Evolutionary conservation across 2,888 invertebrate genomes (phyloP).

Genomic region (Xanthorhoe spadicearia): DNA sequence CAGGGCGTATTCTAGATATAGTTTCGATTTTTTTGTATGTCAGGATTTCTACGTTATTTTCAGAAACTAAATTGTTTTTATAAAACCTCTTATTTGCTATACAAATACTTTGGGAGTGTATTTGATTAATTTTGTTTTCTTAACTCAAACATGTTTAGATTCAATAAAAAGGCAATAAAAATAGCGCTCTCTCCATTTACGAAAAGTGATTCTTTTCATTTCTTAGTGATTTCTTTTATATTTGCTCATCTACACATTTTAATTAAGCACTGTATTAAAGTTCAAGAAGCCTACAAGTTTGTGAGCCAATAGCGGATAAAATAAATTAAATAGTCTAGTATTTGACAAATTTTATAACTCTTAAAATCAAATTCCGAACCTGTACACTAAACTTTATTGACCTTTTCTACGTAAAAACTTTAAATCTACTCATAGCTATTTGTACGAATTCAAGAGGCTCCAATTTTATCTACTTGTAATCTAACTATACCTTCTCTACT

Average conservation of each 20-base stretch:
- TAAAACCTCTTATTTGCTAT: neutral
- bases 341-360: constrained; percentile 5
- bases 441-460: too few species aligned
- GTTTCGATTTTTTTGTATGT: too few species aligned
- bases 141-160: neutral
- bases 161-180: neutral
- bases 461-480: too few species aligned
- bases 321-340: constrained; percentile 4
- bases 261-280: neutral
- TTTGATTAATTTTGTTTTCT: neutral
- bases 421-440: too few species aligned
- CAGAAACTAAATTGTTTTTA: too few species aligned
- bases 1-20: too few species aligned
- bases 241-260: neutral
- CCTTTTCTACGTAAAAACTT: constrained; percentile 19
- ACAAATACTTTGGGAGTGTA: neutral
- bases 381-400: constrained; percentile 49
- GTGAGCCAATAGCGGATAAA: constrained; percentile 9
- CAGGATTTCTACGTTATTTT: too few species aligned
- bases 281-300: neutral
- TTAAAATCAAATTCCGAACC: constrained; percentile 25
- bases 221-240: too few species aligned
- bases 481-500: too few species aligned
- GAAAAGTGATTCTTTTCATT: neutral
- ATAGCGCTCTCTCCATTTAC: neutral